Evolutionary conservation across 2,113 vertebrate species (phyloP).

Genomic region (Istiophorus platypterus): DNA sequence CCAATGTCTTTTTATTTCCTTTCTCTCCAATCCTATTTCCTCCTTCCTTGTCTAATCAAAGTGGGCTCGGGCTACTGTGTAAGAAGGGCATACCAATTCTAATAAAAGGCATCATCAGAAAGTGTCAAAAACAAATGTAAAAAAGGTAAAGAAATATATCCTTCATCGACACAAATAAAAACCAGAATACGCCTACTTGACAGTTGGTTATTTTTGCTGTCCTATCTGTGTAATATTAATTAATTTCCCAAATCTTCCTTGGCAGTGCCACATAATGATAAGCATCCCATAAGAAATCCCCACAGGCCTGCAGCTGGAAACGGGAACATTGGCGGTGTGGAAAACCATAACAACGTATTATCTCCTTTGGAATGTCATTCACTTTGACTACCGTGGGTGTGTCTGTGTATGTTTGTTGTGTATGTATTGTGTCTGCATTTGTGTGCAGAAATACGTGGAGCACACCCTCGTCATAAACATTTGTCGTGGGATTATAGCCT

Average conservation of each 20-base stretch:
- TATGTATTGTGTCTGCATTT: neutral
- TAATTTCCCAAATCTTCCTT: constrained; percentile 56
- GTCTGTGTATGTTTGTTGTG: constrained; percentile 23
- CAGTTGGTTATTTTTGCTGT: constrained; percentile 41
- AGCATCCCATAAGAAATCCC: constrained; percentile 63
- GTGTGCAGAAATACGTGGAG: constrained; percentile 55
- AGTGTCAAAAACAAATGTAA: constrained; percentile 14
- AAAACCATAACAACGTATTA: constrained; percentile 61
- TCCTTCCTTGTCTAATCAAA: constrained; percentile 27
- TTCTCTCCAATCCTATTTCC: neutral
- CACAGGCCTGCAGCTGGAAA: constrained; percentile 40
- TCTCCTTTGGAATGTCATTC: constrained; percentile 53
- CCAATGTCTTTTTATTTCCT: neutral
- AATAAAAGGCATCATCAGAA: constrained; percentile 18
- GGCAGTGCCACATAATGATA: constrained; percentile 51
- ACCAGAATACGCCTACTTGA: constrained; percentile 32
- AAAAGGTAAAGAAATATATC: constrained; percentile 18
- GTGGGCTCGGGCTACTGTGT: constrained; percentile 6
- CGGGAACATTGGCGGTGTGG: constrained; percentile 52
- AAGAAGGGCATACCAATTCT: neutral
- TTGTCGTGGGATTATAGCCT: constrained; percentile 55
- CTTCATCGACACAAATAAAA: neutral
- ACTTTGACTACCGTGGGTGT: constrained; percentile 22
- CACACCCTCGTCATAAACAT: constrained; percentile 73
- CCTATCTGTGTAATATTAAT: constrained; percentile 58